A percentile compares a stretch with the other conserved stretches of the same genome.
phyloP scores from a whole-genome alignment of 2,797 vertebrate species.

The Zalophus californianus region DNA sequence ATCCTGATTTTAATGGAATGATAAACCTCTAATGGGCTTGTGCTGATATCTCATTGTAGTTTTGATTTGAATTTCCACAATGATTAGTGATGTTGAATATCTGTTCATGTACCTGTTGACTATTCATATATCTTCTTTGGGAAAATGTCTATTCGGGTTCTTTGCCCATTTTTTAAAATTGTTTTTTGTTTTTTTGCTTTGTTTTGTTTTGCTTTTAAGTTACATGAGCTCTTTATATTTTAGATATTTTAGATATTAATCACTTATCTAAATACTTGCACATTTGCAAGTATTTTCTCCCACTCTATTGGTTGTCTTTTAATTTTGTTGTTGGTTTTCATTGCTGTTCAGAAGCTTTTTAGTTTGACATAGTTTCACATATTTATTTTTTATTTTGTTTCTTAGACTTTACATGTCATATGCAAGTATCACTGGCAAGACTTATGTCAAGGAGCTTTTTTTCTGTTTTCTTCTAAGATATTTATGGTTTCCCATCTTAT shows the following conservation, averaged over 20 bases:
- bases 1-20: neutral
- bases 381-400: neutral
- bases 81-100: neutral
- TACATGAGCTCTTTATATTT: neutral
- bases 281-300: neutral
- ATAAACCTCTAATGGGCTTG: neutral
- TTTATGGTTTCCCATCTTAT: neutral
- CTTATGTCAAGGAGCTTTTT: neutral
- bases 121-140: neutral
- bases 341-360: neutral
- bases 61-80: neutral
- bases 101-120: too few relatives aligned
- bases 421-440: neutral
- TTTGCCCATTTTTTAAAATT: neutral
- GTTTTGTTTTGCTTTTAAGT: neutral
- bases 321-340: neutral
- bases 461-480: neutral
- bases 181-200: too few relatives aligned
- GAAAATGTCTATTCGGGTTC: neutral
- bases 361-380: neutral
- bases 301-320: neutral
- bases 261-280: neutral
- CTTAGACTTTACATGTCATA: neutral
- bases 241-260: neutral
- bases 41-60: neutral